Base-by-base conservation (phyloP, 53 echinoderm and acorn worm genomes). In the Mesocentrotus franciscanus region DNA sequence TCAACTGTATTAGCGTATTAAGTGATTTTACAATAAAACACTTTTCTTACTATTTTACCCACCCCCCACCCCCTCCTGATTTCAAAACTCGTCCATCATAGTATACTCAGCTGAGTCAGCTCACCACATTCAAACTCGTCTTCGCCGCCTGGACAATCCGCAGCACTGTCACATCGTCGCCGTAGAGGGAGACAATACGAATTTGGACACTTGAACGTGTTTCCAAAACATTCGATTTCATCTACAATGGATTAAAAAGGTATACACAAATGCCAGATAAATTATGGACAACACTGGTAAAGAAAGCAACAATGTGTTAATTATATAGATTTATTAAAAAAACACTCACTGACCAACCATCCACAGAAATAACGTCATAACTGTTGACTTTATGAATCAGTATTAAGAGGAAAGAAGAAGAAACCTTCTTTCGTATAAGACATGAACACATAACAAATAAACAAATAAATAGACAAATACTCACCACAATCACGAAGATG, bases 81-180 rank as follows among this genome's bases (percentile, higher is more conserved):
- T 66, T 20, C 3, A 49, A 49, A 49, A 75, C 83, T 83, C 36
- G 18, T 18, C 49, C 39, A 83, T 83, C 83, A 75, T 75, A 75
- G 22, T 8, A 81, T 16, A 87, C 58, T 11, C 22, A 66, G 22
- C 98, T 90, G 3, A 87, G 29, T 11, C 22, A 66, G 22, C 98
- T 90, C 90, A 97, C 99, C 97, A 87, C 99, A 99, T 59, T 75
- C 68, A 18, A 92, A 14, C 87, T 99, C 99, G 60, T 99, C 99
- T 79, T 99, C 98, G 35, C 98, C 98, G 13, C 92, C 96, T 16
- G 98, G 98, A 71, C 99, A 99, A 79, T 99, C 97, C 13, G 89
- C 36, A 27, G 85, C 90, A 22, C 96, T 92, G 87, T 99, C 97
- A 95, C 99, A 99, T 94, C 97, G 90, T 78, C 95, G 85, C 55